Evolutionary conservation across 2,888 invertebrate genomes (phyloP), one percentile per base, ranked within the genome.

Genomic region (Brachycybe producta): DNA sequence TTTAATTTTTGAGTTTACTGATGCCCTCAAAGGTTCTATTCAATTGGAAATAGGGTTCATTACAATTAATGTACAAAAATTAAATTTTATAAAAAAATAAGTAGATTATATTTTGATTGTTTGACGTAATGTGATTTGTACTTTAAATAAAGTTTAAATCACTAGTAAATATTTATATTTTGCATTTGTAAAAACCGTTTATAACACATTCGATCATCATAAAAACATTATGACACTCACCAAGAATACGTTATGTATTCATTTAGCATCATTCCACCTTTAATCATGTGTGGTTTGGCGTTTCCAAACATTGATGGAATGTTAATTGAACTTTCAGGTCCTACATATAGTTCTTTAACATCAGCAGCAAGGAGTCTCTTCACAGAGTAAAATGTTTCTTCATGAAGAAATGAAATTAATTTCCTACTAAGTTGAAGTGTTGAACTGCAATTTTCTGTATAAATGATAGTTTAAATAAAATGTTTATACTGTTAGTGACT

Each of bases 331-430:
- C n/a, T n/a, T n/a, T n/a, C 55, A 64, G 55, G 66, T 0, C 78
- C 77, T 26, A 72, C 69, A 61, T 83, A 86, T 21, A 85, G 65
- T 19, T 75, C 73, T 64, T 88, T 87, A 24, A 84, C 66, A 68
- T 94, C 92, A 1, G 85, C 92, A 0, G 86, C 80, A 46, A 92
- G 64, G 4, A 94, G 68, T 38, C 92, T 73, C 60, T 84, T 82
- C 5, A 91, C 69, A 0, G 86, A 81, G 62, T 88, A 92, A 41
- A 77, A 75, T 0, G 86, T 75, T 63, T 83, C 79, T 28, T 60
- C 61, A 48, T 64, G 59, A 11, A 27, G 68, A 60, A 58, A 66
- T 68, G 52, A 64, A 61, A 11, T 64, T 57, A 55, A 68, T 61
- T 53, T 65, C 32, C 58, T 56, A 28, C 63, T 63, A 32, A 67